Percentiles rank a stretch among this genome's conserved stretches.
These are phyloP conservation scores for Dusona sp. DNA, from an alignment of 2,888 invertebrate species.

Conservation along the genomic window DNA sequence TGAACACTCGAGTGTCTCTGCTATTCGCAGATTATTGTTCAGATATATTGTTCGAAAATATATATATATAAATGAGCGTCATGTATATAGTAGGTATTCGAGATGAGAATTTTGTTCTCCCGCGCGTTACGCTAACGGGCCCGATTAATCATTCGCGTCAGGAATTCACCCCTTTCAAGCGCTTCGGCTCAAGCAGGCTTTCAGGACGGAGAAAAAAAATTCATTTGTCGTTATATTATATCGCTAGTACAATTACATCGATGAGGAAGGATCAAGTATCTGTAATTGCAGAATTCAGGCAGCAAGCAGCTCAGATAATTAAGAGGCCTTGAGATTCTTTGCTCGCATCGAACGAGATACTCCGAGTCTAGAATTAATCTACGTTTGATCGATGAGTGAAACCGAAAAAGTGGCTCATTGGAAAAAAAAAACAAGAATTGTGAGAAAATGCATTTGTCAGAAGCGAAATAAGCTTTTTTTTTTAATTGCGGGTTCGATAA, in stretches of 20 bases:
- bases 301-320: slow-evolving; percentile 5
- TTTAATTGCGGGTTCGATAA: too few relatives aligned
- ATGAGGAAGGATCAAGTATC: slow-evolving; percentile 28
- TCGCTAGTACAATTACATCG: slow-evolving; percentile 31
- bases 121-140: slow-evolving; percentile 42
- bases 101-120: slow-evolving; percentile 51
- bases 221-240: slow-evolving; percentile 37
- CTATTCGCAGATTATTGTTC: slow-evolving; percentile 64
- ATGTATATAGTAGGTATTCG: background rate
- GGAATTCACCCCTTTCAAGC: slow-evolving; percentile 29
- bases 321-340: slow-evolving; percentile 26
- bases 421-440: background rate
- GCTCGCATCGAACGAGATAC: background rate
- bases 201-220: slow-evolving; percentile 21
- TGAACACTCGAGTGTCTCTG: slow-evolving; percentile 72
- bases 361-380: slow-evolving; percentile 1
- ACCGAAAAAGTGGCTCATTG: background rate
- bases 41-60: slow-evolving; percentile 48
- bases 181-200: slow-evolving; percentile 8
- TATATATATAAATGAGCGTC: background rate
- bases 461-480: too few relatives aligned
- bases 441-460: background rate
- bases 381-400: background rate
- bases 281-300: slow-evolving; percentile 29
- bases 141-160: slow-evolving; percentile 62